Base-by-base conservation (phyloP, 1,140 invertebrate species). In the Camponotus pennsylvanicus region DNA sequence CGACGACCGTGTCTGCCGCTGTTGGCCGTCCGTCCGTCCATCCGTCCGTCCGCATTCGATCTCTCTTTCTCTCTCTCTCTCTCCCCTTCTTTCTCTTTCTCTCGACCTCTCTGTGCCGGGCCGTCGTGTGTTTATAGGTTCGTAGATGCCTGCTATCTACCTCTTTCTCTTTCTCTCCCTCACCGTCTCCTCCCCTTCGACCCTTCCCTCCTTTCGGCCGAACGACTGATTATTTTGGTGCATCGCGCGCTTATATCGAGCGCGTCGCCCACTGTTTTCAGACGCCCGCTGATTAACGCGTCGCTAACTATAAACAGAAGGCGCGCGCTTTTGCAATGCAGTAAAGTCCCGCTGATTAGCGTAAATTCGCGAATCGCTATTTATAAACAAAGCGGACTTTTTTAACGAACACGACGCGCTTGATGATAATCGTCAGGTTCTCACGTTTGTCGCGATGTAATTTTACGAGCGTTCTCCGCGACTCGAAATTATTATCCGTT, bases 101-200 rank as follows among this genome's bases (percentile, higher is more conserved):
- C 11, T 45, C 42, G 42, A 52, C 61, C 45, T 18, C 32, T 11
- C 75, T 87, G 88, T 78, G 79, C 84, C 27, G 87, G 73, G 45
- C 15, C 15, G 49, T 69, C 40, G 67, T 45, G 88, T 89, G 89
- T 90, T 89, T 85, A 87, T 90, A 87, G 75, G 88, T 87, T 73
- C 89, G 77, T 90, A 85, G 89, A 90, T 88, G 85, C 86, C 67
- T 86, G 86, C 73, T 76, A 88, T 80, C 88, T 88, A 32, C 42
- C 67, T n/a, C 40, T 42, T 42, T 85, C 77, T 78, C 63, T 70
- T 52, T 49, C 21, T 55, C n/a, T 32, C 85, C 18, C 11, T 49
- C 59, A 11, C 52, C 21, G 8, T 61, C 59, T 85, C 70, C 66
- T 64, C n/a, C 49, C 34, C 61, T 61, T 75, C 18, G 42, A 45